A percentile compares a stretch with the other conserved stretches of the same genome.
Conservation (phyloP, 1,140 invertebrate genomes). For the Bacillus rossius region DNA sequence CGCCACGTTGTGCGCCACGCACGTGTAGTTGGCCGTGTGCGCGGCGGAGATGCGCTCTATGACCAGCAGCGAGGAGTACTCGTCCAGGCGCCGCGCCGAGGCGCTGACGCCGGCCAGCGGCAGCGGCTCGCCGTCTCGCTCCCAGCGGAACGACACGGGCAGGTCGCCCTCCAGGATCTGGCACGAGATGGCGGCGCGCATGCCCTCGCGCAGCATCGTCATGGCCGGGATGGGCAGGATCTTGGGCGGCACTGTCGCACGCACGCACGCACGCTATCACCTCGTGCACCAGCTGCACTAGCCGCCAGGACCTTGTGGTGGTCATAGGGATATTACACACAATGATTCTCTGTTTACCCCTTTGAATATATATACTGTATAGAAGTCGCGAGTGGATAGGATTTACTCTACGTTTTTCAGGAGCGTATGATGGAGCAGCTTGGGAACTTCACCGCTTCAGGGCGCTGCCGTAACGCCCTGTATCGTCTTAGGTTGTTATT, state of each 20-base stretch:
- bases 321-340: no score
- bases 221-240: conserved; percentile 81
- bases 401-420: no score
- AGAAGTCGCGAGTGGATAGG: no score
- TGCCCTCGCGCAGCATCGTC: conserved; percentile 78
- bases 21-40: conserved; percentile 86
- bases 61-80: conserved; percentile 82
- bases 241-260: conserved; percentile 79
- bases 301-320: no score
- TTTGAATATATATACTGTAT: no score
- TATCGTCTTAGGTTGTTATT: no score
- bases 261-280: no score
- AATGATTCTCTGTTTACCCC: no score
- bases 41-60: conserved; percentile 79
- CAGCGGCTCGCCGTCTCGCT: conserved; percentile 68
- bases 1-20: conserved; percentile 78
- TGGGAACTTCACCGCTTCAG: no score
- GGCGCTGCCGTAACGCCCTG: no score
- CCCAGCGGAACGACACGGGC: conserved; percentile 83
- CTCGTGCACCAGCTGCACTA: no score
- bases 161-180: conserved; percentile 92
- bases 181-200: conserved; percentile 88
- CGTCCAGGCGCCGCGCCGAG: conserved; percentile 64
- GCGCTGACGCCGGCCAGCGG: conserved; percentile 39
- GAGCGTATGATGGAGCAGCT: no score